Evolutionary conservation across 2,797 vertebrate species (phyloP).

Genomic region (Ciconia nigra): DNA sequence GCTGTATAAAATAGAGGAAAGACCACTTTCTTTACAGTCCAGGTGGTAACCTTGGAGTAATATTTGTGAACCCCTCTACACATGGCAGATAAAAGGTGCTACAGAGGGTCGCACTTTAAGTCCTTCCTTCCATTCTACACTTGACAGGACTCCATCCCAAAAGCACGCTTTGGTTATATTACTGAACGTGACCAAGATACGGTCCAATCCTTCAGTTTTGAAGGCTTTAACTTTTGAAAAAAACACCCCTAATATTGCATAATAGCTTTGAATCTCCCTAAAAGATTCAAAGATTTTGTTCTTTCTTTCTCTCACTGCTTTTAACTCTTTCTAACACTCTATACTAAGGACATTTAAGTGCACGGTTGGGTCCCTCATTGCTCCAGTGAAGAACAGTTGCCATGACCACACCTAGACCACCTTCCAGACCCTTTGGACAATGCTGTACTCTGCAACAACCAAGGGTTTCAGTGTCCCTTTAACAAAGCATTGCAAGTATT

Average conservation of each 20-base stretch:
- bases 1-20: background rate
- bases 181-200: background rate
- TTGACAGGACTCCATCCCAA: background rate
- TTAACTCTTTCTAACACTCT: background rate
- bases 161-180: fast-evolving
- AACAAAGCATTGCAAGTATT: background rate
- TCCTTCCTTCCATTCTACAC: background rate
- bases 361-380: background rate
- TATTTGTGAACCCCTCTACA: background rate
- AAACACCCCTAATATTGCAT: fast-evolving
- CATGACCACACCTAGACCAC: background rate
- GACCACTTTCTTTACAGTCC: background rate
- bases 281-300: background rate
- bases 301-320: background rate
- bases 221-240: background rate
- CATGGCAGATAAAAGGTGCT: background rate
- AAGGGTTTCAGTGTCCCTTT: background rate
- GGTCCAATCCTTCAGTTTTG: background rate
- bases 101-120: background rate
- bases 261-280: background rate
- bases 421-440: background rate
- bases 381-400: background rate
- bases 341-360: background rate
- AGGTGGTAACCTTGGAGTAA: background rate
- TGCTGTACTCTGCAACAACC: fast-evolving